phyloP scores from a whole-genome alignment of 2,888 invertebrate species.

The Tetranychus truncatus region DNA sequence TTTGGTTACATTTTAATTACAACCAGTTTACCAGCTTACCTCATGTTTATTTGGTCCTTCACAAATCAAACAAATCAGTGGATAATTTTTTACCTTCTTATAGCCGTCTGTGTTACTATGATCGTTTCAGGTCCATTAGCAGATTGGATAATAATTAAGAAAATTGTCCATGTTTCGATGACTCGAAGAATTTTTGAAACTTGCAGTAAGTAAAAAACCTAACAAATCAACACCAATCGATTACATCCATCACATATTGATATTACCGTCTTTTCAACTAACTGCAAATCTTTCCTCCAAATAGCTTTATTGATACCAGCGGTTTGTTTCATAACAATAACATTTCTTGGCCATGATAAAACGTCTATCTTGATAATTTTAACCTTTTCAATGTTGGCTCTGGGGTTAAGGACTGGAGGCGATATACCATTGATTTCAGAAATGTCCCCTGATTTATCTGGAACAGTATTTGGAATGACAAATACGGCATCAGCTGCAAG shows the following conservation, averaged over 20 bases:
- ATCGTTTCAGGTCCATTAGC: background rate
- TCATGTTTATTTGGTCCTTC: background rate
- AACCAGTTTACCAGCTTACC: background rate
- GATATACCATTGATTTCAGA: background rate
- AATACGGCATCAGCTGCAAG: background rate
- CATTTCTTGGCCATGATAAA: background rate
- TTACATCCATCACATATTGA: background rate
- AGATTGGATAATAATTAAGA: background rate
- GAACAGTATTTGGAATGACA: background rate
- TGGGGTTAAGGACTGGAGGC: background rate
- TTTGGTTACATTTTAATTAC: constrained; percentile 1
- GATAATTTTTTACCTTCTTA: background rate
- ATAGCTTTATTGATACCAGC: background rate
- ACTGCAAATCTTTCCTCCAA: too few species aligned
- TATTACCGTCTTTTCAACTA: too few species aligned
- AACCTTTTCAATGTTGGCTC: background rate
- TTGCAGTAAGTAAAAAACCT: constrained; percentile 18
- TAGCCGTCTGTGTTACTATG: background rate
- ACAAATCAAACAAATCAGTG: background rate
- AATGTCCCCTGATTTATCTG: background rate
- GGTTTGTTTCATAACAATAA: background rate
- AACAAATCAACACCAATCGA: background rate
- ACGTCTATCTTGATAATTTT: background rate
- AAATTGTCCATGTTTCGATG: constrained; percentile 13
- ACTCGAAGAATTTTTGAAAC: constrained; percentile 21